Percentiles rank a stretch among this genome's conserved stretches.
phyloP scores from a whole-genome alignment of 2,797 vertebrate species.

The Takifugu ocellatus region DNA sequence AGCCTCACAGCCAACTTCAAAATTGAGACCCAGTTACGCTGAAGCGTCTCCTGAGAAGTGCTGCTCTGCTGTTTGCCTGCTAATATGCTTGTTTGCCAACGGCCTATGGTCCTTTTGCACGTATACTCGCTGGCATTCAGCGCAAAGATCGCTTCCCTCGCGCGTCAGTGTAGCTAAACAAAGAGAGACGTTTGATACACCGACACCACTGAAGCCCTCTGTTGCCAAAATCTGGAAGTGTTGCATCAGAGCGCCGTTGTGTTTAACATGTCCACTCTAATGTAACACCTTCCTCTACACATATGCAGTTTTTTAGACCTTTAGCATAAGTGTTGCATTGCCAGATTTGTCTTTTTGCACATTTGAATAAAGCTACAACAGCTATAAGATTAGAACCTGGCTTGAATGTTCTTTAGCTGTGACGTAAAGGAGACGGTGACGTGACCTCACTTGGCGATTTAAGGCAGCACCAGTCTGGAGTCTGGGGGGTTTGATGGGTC shows the following conservation, averaged over 20 bases:
- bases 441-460: too few species aligned
- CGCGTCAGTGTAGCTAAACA: background rate
- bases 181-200: constrained; percentile 6
- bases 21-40: constrained; percentile 14
- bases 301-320: constrained; percentile 6
- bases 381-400: too few species aligned
- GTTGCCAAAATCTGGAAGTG: constrained; percentile 4
- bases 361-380: background rate
- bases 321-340: constrained; percentile 4
- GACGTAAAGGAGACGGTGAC: too few species aligned
- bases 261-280: constrained; percentile 12
- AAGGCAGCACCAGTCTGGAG: too few species aligned
- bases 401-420: too few species aligned
- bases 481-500: too few species aligned
- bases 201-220: constrained; percentile 1
- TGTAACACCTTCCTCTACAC: constrained; percentile 25
- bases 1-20: constrained; percentile 27
- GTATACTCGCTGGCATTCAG: background rate
- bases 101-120: constrained; percentile 6
- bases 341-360: constrained; percentile 6
- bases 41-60: constrained; percentile 20
- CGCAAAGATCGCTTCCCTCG: constrained; percentile 5
- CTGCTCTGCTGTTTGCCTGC: background rate
- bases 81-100: constrained; percentile 10
- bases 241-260: constrained; percentile 2